Conservation (phyloP, 2,888 invertebrate species). For the Drosophila differens region DNA sequence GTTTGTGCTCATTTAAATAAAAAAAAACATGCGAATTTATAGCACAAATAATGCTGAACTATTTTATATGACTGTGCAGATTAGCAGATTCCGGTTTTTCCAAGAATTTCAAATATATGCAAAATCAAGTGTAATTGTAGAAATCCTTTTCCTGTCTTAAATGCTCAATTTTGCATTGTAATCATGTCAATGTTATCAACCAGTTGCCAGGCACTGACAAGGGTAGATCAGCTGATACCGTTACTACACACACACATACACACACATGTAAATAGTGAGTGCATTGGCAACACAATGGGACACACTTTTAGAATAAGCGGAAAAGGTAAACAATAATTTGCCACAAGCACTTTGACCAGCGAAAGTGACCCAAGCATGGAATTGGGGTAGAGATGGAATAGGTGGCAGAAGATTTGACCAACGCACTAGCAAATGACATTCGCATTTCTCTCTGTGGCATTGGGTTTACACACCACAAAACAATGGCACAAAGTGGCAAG, state of each 20-base stretch:
- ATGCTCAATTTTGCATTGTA: background rate
- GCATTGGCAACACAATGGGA: constrained; percentile 31
- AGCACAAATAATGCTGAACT: constrained; percentile 2
- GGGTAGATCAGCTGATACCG: constrained; percentile 34
- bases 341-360: constrained; percentile 35
- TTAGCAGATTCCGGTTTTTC: constrained; percentile 14
- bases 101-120: background rate
- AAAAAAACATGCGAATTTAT: constrained; percentile 3
- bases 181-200: constrained; percentile 33
- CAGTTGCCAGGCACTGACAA: constrained; percentile 31
- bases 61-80: background rate
- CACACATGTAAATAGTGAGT: constrained; percentile 21
- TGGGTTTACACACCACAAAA: constrained; percentile 44
- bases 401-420: background rate
- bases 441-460: constrained; percentile 55
- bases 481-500: constrained; percentile 32
- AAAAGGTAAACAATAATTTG: constrained; percentile 79
- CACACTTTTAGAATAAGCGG: constrained; percentile 38
- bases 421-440: constrained; percentile 46
- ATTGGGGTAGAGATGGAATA: constrained; percentile 9
- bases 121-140: background rate
- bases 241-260: background rate
- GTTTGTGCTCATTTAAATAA: constrained; percentile 12
- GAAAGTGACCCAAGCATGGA: constrained; percentile 27
- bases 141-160: background rate